Percentiles rank a stretch among this genome's conserved stretches.
phyloP scores from a whole-genome alignment of 2,888 invertebrate species.

The Hipparchia semele region DNA sequence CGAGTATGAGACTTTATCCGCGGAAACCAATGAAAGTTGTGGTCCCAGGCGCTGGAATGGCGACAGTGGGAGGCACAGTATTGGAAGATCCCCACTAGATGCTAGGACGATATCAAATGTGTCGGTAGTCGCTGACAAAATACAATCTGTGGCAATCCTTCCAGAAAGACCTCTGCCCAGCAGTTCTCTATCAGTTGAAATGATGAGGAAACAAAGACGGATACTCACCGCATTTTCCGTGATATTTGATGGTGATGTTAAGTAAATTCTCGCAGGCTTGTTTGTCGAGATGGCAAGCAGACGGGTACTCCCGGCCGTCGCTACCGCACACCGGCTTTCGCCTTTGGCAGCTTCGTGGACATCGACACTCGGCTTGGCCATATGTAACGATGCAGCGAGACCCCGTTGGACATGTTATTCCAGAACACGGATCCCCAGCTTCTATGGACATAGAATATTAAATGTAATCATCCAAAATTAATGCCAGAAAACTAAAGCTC shows the following conservation, averaged over 20 bases:
- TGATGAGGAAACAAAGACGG: not conserved
- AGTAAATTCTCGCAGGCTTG: conserved; percentile 89
- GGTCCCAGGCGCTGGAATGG: too few relatives aligned
- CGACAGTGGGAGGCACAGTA: too few relatives aligned
- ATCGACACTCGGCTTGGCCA: conserved; percentile 86
- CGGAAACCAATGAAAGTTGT: too few relatives aligned
- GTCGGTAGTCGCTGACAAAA: too few relatives aligned
- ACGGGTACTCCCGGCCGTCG: conserved; percentile 93
- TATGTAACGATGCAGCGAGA: conserved; percentile 86
- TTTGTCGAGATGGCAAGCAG: conserved; percentile 92
- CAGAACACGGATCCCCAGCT: conserved; percentile 88
- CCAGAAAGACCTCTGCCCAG: too few relatives aligned
- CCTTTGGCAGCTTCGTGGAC: conserved; percentile 84
- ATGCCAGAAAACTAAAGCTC: not conserved
- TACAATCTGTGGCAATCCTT: too few relatives aligned
- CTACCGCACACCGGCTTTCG: conserved; percentile 94
- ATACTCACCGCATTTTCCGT: conserved; percentile 93
- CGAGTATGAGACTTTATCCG: too few relatives aligned
- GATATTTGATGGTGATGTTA: conserved; percentile 90
- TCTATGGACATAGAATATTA: conserved; percentile 55
- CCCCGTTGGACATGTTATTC: conserved; percentile 86
- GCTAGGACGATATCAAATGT: too few relatives aligned
- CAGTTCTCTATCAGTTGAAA: too few relatives aligned
- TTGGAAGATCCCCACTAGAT: too few relatives aligned
- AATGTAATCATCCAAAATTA: not conserved